Base-by-base conservation (phyloP, 2,113 vertebrate species). In the Aleadryas rufinucha region DNA sequence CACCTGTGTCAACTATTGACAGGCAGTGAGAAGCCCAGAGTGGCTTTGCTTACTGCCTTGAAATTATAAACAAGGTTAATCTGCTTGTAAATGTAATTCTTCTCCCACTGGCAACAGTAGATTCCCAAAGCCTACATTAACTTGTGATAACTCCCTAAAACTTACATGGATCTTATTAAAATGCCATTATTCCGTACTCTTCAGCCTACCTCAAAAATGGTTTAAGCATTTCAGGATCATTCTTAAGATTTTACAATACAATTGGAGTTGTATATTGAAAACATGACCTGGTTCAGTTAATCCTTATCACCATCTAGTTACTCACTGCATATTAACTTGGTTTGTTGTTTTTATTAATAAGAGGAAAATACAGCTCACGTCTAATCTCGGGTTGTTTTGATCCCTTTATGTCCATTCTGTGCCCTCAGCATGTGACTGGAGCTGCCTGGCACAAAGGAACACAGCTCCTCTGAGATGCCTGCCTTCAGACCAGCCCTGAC, bases 101-200 rank as follows among this genome's bases (percentile, higher is more conserved):
- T 85, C 94, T 93, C 72, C 90, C 68, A 69, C 65, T 93, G 92
- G 77, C 84, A 82, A 45, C 77, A 72, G 90, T 53, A 83, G 90
- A 94, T 97, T 93, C 72, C 69, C 59, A 72, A n/a, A 96, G 92
- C 35, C 87, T 83, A 61, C 91, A 75, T 53, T 69, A 84, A 93
- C 94, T 94, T 78, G 89, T 93, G 80, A 45, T 66, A 80, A 68
- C 44, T 74, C 39, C 91, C 49, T 49, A 78, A 95, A 95, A 93
- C 94, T 96, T 89, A 91, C 89, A 85, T 19, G 52, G 84, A 95
- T 95, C 66, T 81, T 52, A 97, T 63, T 91, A 93, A 92, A 96
- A 93, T 90, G 20, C 72, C 80, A 75, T 76, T 84, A 66, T 92
- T 96, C 70, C 11, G 4, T 65, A 27, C 65, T 65, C 56, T 95